These are phyloP conservation scores for Mantis religiosa DNA, from an alignment of 2,888 invertebrate genomes.

Conservation along the genomic window DNA sequence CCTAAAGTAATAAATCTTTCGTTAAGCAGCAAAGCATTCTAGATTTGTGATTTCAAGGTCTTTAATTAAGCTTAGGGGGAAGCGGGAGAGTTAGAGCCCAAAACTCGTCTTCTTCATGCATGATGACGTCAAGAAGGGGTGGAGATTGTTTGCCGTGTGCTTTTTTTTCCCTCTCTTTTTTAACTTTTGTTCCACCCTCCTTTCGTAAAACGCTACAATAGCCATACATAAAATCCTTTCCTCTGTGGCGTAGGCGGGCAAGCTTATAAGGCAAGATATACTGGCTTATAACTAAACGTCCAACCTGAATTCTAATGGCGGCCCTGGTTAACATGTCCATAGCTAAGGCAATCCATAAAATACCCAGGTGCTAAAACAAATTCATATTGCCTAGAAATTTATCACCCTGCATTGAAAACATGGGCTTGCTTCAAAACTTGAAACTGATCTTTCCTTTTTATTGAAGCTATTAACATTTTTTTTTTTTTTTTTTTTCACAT, in stretches of 20 bases:
- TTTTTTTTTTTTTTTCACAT: neutral
- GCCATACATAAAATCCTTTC: constrained; percentile 8
- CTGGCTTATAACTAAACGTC: constrained; percentile 3
- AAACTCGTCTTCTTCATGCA: constrained; percentile 8
- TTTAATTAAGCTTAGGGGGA: constrained; percentile 19
- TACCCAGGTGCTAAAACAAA: constrained; percentile 9
- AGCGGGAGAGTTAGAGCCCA: neutral
- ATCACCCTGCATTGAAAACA: neutral
- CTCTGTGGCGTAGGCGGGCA: constrained; percentile 6
- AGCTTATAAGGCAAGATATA: constrained; percentile 11
- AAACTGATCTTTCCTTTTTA: neutral
- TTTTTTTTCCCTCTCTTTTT: constrained; percentile 1
- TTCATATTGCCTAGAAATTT: constrained; percentile 6
- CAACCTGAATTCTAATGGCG: neutral
- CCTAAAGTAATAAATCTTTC: constrained; percentile 10
- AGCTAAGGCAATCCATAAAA: neutral
- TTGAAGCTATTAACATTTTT: constrained; percentile 6
- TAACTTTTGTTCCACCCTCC: neutral
- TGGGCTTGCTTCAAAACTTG: neutral
- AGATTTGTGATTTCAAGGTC: constrained; percentile 19
- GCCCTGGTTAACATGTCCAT: neutral
- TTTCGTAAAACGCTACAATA: neutral
- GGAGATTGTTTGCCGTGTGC: neutral
- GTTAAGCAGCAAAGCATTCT: neutral
- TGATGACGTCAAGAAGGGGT: constrained; percentile 10